Base-by-base conservation (phyloP, 2,888 invertebrate species). In the Calliopum simillimum region DNA sequence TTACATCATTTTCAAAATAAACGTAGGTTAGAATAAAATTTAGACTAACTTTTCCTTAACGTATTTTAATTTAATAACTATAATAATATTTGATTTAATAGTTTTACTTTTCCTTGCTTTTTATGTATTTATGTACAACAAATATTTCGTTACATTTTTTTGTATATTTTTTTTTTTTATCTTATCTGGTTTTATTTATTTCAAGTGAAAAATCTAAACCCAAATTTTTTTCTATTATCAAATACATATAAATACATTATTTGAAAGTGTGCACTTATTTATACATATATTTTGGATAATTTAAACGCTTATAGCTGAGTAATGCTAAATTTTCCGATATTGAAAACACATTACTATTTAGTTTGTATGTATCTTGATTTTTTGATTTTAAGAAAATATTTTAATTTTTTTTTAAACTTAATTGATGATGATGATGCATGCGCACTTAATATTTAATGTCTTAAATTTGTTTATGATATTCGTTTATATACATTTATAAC, bases 191-290 rank as follows among this genome's bases (percentile, higher is more conserved):
- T 56, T 4, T 56, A 25, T 14, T 19, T 43, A 46, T 62, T n/a
- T 23, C 2, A 51, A 63, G 49, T 63, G 63, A 49, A 51, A 63
- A 63, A 63, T 63, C 63, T 63, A 63, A 62, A 63, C 49, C 49
- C 47, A 63, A 19, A 51, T 8, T 33, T 33, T 25, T 33, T 33
- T 33, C 8, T 8, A 8, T 33, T 33, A 33, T 33, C 33, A 8
- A 33, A 33, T 33, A 33, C 8, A 33, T 33, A 33, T 33, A 33
- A 5, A 33, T 33, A 33, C 33, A 33, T 33, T 1, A 33, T 33
- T 33, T 33, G 0, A 33, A 33, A 33, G 33, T 33, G 33, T 33
- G 33, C 33, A 6, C 33, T 33, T 33, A 33, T 33, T n/a, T n/a
- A n/a, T n/a, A n/a, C n/a, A n/a, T n/a, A 33, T 8, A 33, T 33